These are phyloP conservation scores for Nesidiocoris tenuis DNA, from an alignment of 2,888 invertebrate genomes.

Conservation along the genomic window DNA sequence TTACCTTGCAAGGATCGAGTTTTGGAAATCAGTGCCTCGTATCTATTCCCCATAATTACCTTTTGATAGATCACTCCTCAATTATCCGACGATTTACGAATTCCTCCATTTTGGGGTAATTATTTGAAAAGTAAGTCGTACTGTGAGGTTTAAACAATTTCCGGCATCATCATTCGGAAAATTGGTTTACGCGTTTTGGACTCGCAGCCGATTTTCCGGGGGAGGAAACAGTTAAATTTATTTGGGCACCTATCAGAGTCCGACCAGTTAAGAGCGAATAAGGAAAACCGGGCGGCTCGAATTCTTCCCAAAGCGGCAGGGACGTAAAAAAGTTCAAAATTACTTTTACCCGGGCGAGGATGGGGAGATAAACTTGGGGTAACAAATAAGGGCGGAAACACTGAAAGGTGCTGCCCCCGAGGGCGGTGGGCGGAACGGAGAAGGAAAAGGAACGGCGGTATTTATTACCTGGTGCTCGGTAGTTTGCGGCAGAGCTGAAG, in stretches of 20 bases:
- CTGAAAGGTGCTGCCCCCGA: slow-evolving; percentile 11
- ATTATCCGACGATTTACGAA: too few species aligned
- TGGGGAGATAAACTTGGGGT: slow-evolving; percentile 35
- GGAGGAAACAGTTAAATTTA: not conserved
- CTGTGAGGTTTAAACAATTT: too few species aligned
- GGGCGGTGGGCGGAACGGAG: slow-evolving; percentile 9
- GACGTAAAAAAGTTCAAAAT: slow-evolving; percentile 34
- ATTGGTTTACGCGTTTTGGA: not conserved
- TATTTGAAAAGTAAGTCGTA: too few species aligned
- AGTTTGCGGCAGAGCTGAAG: slow-evolving; percentile 26
- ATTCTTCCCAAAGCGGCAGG: slow-evolving; percentile 1
- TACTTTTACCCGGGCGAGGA: slow-evolving; percentile 32
- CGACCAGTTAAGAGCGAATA: not conserved
- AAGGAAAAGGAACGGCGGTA: slow-evolving; percentile 32
- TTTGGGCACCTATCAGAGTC: too few species aligned
- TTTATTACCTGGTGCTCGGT: slow-evolving; percentile 38
- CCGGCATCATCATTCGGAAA: too few species aligned
- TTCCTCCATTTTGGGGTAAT: too few species aligned
- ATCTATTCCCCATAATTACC: too few species aligned
- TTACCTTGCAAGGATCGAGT: not conserved
- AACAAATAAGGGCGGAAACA: slow-evolving; percentile 36
- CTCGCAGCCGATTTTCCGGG: not conserved
- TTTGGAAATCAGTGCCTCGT: not conserved
- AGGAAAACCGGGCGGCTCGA: not conserved
- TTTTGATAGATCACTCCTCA: too few species aligned